Base-by-base conservation (phyloP, 2,888 invertebrate genomes). In the Theretra japonica region DNA sequence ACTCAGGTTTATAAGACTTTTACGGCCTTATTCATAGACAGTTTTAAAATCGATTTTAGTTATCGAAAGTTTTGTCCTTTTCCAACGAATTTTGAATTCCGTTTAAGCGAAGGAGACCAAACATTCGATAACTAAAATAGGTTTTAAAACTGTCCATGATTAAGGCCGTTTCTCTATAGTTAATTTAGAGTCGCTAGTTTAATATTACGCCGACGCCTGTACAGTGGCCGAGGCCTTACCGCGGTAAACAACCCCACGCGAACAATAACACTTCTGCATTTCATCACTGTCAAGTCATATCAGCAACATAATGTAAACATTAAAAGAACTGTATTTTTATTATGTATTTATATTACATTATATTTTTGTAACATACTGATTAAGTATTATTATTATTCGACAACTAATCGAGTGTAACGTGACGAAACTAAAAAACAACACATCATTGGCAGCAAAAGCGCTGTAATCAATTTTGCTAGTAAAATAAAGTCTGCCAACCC, bases 191-290 rank as follows among this genome's bases (percentile, higher is more conserved):
- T 33, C n/a, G 17, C 25, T 62, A 50, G 25, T 41, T 11, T 33
- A 62, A 21, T 25, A 30, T 17, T 33, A 62, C 21, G 62, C 33
- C 3, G 5, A 21, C 21, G 33, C 70, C n/a, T 6, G 6, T 33
- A 56, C 30, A 62, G 15, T 33, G 17, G 23, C 56, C 53, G 56
- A 77, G 75, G 75, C 81, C 80, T 74, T 73, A 76, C 69, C 65
- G 72, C 70, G 72, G 70, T 73, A 76, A 79, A 79, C 74, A 79
- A 76, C 79, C 82, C 78, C 79, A 77, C 79, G 69, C 78, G 76
- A 82, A 81, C 76, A 76, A 75, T 77, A 78, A 73, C 74, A 78
- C 80, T 80, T 81, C 75, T 77, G 80, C 72, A 80, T 85, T 83
- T 79, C 76, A 80, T 84, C 82, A 73, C 68, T 73, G 74, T 73